Evolutionary conservation across 2,113 vertebrate genomes (phyloP), one percentile per base, ranked within the genome.

Genomic region (Nymphicus hollandicus): DNA sequence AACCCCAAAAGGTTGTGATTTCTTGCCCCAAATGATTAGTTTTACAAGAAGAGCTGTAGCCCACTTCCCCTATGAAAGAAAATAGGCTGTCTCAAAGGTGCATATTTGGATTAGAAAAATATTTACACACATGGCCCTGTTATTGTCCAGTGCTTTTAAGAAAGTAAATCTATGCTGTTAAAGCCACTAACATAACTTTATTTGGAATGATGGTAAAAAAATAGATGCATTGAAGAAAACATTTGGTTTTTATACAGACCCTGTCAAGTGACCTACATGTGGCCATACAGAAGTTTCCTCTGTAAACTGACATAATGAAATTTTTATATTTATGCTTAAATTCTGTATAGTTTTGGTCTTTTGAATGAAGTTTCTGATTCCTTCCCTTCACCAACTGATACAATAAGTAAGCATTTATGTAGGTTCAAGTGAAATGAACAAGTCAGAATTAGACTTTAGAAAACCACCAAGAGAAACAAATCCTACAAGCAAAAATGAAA

Each of bases 401-500:
- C 27, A 87, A 52, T 29, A 79, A 76, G 37, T 19, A 61, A 87
- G 15, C 20, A 53, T 44, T 86, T 93, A 46, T 8, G 7, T 52
- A 86, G 35, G 33, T 18, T 90, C 13, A 58, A 73, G 63, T 14
- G 60, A 84, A 85, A 78, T 64, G 82, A 86, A 80, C 11, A 83
- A 82, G 19, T 56, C 68, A 76, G 53, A 83, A n/a, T 50, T 60
- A 93, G 87, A 76, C 61, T 68, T 81, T 8, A 73, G 39, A 92
- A 88, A 93, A 29, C 11, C 43, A 70, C 25, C 8, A 35, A 78
- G 68, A 33, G 74, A 88, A 74, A 46, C 6, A 76, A 80, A 28
- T 29, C 47, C 31, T 85, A 39, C 41, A 86, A 93, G 81, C 58
- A 97, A 94, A 84, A 96, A 65, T 76, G 95, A 96, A 89, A 6